Percentiles rank a stretch among this genome's conserved stretches.
phyloP scores from a whole-genome alignment of 2,797 vertebrate species.

The Pangasius mekongensis region DNA sequence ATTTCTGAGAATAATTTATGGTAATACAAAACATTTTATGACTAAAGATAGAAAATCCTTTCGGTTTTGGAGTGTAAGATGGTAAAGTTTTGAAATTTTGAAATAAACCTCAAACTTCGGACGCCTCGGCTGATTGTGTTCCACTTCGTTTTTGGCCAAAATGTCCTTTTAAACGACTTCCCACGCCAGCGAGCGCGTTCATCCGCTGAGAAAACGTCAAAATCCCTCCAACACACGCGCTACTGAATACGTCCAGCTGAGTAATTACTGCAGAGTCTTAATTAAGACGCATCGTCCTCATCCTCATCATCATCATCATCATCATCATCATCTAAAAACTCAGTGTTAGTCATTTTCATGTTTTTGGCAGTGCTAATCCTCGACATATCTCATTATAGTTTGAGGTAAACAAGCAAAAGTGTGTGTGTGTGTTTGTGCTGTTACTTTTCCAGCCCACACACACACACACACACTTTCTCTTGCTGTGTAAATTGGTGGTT shows the following conservation, averaged over 20 bases:
- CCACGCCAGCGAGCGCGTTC: neutral
- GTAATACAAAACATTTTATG: neutral
- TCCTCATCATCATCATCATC: neutral
- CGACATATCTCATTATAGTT: neutral
- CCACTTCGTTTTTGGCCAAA: neutral
- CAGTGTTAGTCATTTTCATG: neutral
- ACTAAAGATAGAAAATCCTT: neutral
- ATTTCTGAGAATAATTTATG: neutral
- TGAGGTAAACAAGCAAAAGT: slow-evolving; percentile 1
- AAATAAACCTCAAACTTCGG: neutral
- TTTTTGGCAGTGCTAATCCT: neutral
- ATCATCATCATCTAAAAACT: neutral
- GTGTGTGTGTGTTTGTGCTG: slow-evolving; percentile 23
- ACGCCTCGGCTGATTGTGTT: neutral
- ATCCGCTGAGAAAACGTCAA: neutral
- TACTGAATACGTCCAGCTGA: neutral
- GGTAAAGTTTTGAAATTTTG: neutral
- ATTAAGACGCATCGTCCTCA: neutral
- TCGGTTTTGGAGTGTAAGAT: neutral
- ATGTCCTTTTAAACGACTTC: neutral
- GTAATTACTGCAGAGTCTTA: neutral
- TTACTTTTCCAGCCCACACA: neutral
- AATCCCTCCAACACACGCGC: neutral
- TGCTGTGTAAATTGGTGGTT: slow-evolving; percentile 20
- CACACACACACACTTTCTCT: neutral